Evolutionary conservation across 2,797 vertebrate species (phyloP), one percentile per base, ranked within the genome.

Genomic region (Etheostoma nigrum): DNA sequence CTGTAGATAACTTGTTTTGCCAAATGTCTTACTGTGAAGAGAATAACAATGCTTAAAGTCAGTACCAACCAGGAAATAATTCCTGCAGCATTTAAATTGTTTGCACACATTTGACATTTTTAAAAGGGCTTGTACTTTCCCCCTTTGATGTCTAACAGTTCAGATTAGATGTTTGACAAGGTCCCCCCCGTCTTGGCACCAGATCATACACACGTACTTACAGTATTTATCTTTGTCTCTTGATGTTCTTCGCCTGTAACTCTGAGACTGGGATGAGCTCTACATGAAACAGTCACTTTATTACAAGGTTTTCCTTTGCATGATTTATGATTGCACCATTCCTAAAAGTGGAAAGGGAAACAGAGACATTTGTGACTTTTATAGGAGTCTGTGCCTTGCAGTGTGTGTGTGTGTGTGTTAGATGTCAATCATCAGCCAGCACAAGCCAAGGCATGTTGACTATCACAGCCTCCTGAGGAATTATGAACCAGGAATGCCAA

Each of bases 401-500:
- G 30, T 30, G 30, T 30, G 30, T 30, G 30, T 30, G 30, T 30
- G 51, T 83, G 52, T 84, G 81, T 86, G 90, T 92, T 77, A 77
- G 62, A 72, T 89, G 92, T 94, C 93, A 91, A 81, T 95, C 94
- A 92, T 88, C 91, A 74, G 73, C 60, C 72, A 19, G 71, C 78
- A 76, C 94, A 94, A 86, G 95, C 88, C 23, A 64, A 89, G 91
- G 88, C 95, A 91, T 83, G 95, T 91, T 74, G 71, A 75, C 84
- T 83, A 89, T 92, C 89, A 79, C 71, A 49, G 77, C 75, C 89
- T 88, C 85, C 87, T 74, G 87, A 82, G 89, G 86, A 94, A 88
- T 93, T 93, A 91, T 86, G 82, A 83, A 74, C 64, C 87, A 89
- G 90, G 93, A 93, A 95, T 94, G 93, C 74, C 90, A 92, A 81